These are phyloP conservation scores for Odontamblyopus lacepedii DNA, from an alignment of 2,797 vertebrate genomes.

Conservation along the genomic window DNA sequence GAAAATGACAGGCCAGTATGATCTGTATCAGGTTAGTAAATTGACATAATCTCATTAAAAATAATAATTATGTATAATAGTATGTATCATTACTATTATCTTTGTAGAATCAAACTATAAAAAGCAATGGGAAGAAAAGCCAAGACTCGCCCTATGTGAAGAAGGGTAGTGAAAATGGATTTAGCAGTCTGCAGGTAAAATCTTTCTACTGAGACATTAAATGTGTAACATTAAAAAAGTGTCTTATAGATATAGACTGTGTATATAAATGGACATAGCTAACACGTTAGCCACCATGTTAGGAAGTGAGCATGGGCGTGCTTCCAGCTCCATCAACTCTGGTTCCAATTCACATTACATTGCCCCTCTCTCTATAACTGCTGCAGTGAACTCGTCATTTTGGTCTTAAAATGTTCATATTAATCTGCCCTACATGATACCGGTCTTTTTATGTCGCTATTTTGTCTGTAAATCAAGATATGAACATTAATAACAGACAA, in stretches of 20 bases:
- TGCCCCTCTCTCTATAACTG: no score
- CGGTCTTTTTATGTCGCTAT: no score
- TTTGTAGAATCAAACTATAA: slow-evolving; percentile 77
- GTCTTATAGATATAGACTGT: background rate
- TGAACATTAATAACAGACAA: no score
- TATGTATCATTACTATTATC: background rate
- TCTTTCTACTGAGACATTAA: background rate
- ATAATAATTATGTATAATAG: background rate
- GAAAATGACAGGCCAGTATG: slow-evolving; percentile 79
- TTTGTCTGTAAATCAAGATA: no score
- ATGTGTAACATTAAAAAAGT: background rate
- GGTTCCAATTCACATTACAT: no score
- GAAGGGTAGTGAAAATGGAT: slow-evolving; percentile 84
- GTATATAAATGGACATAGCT: no score
- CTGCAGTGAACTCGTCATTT: no score
- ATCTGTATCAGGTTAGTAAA: slow-evolving; percentile 80
- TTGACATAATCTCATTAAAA: slow-evolving; percentile 36
- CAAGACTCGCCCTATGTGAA: slow-evolving; percentile 85
- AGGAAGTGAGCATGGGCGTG: no score
- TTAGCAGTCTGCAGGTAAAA: slow-evolving; percentile 74
- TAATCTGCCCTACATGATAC: no score
- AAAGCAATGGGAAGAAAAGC: slow-evolving; percentile 84
- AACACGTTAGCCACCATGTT: no score
- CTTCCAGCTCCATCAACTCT: no score
- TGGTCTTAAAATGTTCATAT: no score